Conservation (phyloP, 2,888 invertebrate genomes). For the Drosophila fungiperda region DNA sequence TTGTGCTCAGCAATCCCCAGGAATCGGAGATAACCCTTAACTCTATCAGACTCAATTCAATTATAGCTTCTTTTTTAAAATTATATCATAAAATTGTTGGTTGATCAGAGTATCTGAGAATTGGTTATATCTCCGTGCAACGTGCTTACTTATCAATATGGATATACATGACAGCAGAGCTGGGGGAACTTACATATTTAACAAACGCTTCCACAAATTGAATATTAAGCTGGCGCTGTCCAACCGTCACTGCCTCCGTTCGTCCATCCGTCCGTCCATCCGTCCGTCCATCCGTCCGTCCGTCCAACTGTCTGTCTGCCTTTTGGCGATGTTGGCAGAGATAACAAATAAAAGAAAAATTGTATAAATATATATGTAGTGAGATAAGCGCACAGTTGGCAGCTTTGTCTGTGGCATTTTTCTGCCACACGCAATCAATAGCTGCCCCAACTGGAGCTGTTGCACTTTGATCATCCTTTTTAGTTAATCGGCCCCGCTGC, state of each 20-base stretch:
- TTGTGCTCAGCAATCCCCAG: not conserved
- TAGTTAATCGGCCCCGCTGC: conserved; percentile 76
- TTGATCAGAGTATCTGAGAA: not conserved
- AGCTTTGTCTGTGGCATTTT: conserved; percentile 39
- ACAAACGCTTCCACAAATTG: conserved; percentile 76
- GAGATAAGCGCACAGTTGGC: conserved; percentile 67
- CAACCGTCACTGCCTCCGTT: conserved; percentile 12
- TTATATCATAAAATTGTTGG: not conserved
- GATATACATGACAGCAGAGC: conserved; percentile 58
- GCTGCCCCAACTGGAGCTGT: conserved; percentile 50
- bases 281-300: conserved; percentile 31
- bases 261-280: conserved; percentile 2
- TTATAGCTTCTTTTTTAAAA: not conserved
- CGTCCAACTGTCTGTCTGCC: conserved; percentile 7
- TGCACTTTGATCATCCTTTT: conserved; percentile 78
- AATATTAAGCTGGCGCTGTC: conserved; percentile 72
- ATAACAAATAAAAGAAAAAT: conserved; percentile 51
- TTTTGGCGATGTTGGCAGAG: conserved; percentile 51
- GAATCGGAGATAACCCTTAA: not conserved
- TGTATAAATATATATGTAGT: conserved; percentile 18
- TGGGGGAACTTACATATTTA: conserved; percentile 36
- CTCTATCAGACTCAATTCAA: not conserved
- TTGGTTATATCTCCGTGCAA: not conserved
- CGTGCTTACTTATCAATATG: conserved; percentile 47
- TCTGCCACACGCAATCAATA: conserved; percentile 77